Conservation (phyloP, 2,113 vertebrate genomes). For the Cyrtonyx montezumae region DNA sequence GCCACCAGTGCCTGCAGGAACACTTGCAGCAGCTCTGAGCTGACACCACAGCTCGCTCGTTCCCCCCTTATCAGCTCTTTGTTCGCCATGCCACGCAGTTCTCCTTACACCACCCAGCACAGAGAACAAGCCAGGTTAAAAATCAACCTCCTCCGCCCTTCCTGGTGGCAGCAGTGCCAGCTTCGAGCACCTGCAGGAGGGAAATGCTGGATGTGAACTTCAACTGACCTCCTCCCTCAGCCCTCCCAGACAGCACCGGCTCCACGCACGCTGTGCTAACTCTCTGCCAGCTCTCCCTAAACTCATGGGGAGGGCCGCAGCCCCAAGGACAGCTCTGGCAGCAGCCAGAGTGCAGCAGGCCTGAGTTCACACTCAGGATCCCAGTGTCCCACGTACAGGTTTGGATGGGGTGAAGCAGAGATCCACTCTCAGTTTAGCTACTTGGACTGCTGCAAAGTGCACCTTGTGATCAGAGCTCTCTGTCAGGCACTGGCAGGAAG, state of each 20-base stretch:
- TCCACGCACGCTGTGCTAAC: not conserved
- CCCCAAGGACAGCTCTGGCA: not conserved
- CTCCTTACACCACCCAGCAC: constrained; percentile 36
- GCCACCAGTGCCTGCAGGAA: constrained; percentile 15
- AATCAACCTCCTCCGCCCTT: constrained; percentile 59
- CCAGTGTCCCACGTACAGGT: not conserved
- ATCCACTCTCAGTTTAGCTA: constrained; percentile 58
- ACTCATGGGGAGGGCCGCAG: not conserved
- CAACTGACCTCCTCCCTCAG: constrained; percentile 1
- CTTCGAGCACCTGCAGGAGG: constrained; percentile 7
- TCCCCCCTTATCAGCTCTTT: not conserved
- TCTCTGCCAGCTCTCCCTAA: not conserved
- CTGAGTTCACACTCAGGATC: not conserved
- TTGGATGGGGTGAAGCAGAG: not conserved
- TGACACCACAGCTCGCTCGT: not conserved
- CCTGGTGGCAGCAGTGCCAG: constrained; percentile 16
- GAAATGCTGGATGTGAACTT: constrained; percentile 7
- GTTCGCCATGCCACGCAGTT: not conserved
- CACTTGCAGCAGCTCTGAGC: not conserved
- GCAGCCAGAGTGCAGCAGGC: not conserved
- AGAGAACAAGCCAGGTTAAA: constrained; percentile 45
- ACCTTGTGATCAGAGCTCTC: constrained; percentile 59
- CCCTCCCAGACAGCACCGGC: not conserved
- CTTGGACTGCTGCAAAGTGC: constrained; percentile 34
- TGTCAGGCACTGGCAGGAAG: constrained; percentile 59